Conservation (phyloP, 1,140 invertebrate genomes). For the Aphelenchoides besseyi region DNA sequence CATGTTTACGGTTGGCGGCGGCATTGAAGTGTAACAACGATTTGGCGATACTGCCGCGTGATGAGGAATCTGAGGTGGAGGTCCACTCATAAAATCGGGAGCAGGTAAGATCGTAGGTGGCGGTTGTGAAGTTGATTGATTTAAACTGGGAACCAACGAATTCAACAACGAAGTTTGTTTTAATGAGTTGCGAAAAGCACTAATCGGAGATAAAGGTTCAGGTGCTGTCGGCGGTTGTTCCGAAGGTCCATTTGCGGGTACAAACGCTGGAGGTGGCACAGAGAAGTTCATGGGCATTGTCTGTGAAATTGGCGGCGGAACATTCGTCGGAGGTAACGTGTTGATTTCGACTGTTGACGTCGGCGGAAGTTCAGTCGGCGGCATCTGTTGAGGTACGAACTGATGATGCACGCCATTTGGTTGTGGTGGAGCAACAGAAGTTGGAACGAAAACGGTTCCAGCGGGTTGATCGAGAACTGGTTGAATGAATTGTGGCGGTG, state of each 20-base stretch:
- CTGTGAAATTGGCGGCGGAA: not conserved
- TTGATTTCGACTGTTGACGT: not conserved
- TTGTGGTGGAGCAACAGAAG: not conserved
- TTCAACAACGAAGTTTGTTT: slow-evolving; percentile 1
- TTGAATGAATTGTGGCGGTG: not conserved
- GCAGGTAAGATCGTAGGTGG: not conserved
- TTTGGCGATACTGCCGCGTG: not conserved
- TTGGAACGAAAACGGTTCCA: not conserved
- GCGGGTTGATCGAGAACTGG: not conserved
- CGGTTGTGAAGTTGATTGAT: not conserved
- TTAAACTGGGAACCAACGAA: not conserved
- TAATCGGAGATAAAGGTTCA: not conserved
- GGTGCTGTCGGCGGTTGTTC: too few relatives aligned
- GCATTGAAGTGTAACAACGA: not conserved
- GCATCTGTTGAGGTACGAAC: not conserved
- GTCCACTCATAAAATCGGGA: not conserved
- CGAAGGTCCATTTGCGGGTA: not conserved
- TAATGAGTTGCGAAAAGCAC: not conserved
- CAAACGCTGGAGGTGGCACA: not conserved
- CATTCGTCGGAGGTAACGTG: not conserved
- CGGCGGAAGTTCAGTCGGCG: not conserved
- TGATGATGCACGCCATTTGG: not conserved
- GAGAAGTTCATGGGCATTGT: not conserved
- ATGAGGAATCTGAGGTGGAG: not conserved
- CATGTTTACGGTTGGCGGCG: not conserved